phyloP scores from a whole-genome alignment of 2,888 invertebrate species.

The Monoplex corrugatus region DNA sequence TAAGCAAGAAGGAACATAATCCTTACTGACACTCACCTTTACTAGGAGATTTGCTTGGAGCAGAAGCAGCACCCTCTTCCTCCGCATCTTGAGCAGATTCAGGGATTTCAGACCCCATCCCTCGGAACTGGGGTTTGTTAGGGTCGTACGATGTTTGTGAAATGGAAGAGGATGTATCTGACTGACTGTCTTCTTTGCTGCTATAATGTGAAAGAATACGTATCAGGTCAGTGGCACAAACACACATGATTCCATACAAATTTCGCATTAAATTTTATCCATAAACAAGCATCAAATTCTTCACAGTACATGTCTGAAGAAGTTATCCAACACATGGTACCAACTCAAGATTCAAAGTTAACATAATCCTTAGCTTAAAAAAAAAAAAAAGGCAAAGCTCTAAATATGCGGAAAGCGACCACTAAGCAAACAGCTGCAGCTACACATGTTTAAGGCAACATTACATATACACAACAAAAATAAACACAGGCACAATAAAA shows the following conservation, averaged over 20 bases:
- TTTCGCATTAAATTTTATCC: neutral
- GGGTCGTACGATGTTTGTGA: constrained; percentile 80
- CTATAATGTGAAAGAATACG: neutral
- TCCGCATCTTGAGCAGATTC: constrained; percentile 60
- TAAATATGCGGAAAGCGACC: too few species aligned
- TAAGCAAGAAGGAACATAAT: neutral
- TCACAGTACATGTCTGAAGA: too few species aligned
- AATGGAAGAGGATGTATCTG: constrained; percentile 75
- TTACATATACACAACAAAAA: too few species aligned
- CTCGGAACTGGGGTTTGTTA: constrained; percentile 70
- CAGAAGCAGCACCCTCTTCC: constrained; percentile 52
- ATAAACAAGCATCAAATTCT: neutral
- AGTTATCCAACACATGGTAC: too few species aligned
- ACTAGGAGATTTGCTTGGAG: constrained; percentile 59
- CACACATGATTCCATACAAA: too few species aligned
- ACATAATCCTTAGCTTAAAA: too few species aligned
- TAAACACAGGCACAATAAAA: too few species aligned
- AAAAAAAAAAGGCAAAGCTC: too few species aligned
- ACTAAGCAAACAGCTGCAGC: too few species aligned
- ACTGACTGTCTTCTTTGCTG: constrained; percentile 64
- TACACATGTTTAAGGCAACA: too few species aligned
- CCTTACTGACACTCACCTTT: constrained; percentile 52
- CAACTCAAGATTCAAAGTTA: too few species aligned
- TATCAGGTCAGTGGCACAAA: neutral
- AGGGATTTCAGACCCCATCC: constrained; percentile 76